These are phyloP conservation scores for Parasteatoda lunata DNA, from an alignment of 2,888 invertebrate species.

Conservation along the genomic window DNA sequence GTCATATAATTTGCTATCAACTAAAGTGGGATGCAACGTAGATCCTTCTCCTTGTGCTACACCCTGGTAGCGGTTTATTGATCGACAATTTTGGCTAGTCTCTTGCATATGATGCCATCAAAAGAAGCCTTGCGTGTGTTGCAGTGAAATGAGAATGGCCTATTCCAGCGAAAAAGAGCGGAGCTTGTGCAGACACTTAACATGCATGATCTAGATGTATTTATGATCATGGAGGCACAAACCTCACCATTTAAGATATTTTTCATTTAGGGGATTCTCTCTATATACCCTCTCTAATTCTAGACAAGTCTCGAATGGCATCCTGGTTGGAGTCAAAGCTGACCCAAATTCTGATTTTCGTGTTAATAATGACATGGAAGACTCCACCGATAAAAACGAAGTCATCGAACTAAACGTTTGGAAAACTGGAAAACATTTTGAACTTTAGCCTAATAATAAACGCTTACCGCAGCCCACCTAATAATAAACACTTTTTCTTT, in stretches of 20 bases:
- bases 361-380: neutral
- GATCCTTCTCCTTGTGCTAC: neutral
- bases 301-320: neutral
- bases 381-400: neutral
- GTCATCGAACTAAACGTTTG: neutral
- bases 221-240: neutral
- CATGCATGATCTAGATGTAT: neutral
- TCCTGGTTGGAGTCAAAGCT: neutral
- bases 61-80: slow-evolving; percentile 62
- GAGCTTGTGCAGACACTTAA: neutral
- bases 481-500: slow-evolving; percentile 4
- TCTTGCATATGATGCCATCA: neutral
- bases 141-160: neutral
- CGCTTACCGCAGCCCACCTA: too few species aligned
- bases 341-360: neutral
- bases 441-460: neutral
- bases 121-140: neutral
- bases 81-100: slow-evolving; percentile 71
- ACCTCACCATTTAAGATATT: neutral
- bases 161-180: neutral
- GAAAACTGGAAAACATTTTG: neutral
- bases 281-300: neutral
- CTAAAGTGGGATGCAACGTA: neutral
- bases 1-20: too few species aligned
- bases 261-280: neutral